Base-by-base conservation (phyloP, 2,888 invertebrate species). In the Willowsia nigromaculata region DNA sequence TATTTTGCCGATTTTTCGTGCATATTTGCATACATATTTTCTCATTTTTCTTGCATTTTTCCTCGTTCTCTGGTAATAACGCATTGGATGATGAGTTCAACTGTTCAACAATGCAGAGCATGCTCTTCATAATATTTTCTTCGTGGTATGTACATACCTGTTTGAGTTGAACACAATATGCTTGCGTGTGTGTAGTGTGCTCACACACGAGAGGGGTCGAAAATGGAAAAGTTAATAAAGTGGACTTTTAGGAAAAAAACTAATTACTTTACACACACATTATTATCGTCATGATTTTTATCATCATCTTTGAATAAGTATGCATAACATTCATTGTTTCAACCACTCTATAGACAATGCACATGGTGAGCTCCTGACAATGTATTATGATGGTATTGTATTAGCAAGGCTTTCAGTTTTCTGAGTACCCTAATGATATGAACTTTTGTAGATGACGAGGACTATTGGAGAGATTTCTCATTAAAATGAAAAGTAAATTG, bases 161-260 rank as follows among this genome's bases (percentile, higher is more conserved):
- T 37, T 22, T 71, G 68, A n/a, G 18, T 37, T 71, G 68, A 71
- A 11, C 22, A 71, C 68, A 71, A 71, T 71, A 37, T 33, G 30
- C 27, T 47, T 76, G 76, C 76, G 76, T 76, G 76, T 76, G 27
- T 33, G 9, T 13, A 33, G 4, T 9, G 22, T 59, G 59, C n/a
- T 81, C 33, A 40, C 25, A 47, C n/a, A 56, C 40, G 76, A 85
- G 59, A 59, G 74, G 84, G 84, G 84, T 76, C 47, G 85, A 85
- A 85, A 84, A 76, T 76, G 85, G 85, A 62, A 85, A 85, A 85
- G 74, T 85, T 85, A 85, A 85, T 85, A 85, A 85, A 76, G 76
- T 4, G 40, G 84, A 74, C 33, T 71, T 84, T 84, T 71, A 71
- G 71, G 84, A 84, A 85, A 84, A n/a, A 84, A 85, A 85, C 85